Percentiles rank a stretch among this genome's conserved stretches.
Conservation (phyloP, 2,888 invertebrate genomes). For the Erpobdella octoculata region DNA sequence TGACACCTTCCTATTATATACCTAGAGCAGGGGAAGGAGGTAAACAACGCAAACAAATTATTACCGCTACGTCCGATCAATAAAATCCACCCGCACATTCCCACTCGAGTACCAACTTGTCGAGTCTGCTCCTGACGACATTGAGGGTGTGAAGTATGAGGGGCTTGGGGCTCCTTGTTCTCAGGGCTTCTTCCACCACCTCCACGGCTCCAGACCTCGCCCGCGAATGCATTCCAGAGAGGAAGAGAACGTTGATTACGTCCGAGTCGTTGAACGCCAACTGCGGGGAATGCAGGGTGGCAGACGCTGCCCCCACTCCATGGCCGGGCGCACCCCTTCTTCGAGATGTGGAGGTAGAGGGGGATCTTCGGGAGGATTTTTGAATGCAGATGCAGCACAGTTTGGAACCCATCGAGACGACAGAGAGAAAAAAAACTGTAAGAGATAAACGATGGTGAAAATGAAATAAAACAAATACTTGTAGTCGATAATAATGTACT, state of each 20-base stretch:
- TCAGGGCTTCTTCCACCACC: background rate
- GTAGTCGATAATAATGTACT: too few relatives aligned
- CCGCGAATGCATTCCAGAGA: too few relatives aligned
- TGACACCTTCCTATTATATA: too few relatives aligned
- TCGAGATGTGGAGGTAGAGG: background rate
- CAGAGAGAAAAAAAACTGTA: too few relatives aligned
- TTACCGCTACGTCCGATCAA: background rate
- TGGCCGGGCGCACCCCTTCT: background rate
- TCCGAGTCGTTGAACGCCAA: background rate
- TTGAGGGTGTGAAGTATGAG: constrained; percentile 2
- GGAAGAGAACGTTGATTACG: too few relatives aligned
- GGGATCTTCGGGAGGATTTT: background rate
- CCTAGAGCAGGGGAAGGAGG: too few relatives aligned
- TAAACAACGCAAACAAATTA: background rate
- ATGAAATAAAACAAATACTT: too few relatives aligned
- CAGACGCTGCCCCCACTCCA: too few relatives aligned
- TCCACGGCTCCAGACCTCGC: background rate
- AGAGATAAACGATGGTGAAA: too few relatives aligned
- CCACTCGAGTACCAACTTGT: background rate
- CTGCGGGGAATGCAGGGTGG: too few relatives aligned
- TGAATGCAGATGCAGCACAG: background rate
- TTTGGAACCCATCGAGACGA: constrained; percentile 4
- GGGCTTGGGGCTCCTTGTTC: background rate
- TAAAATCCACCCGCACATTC: background rate
- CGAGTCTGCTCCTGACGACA: background rate